Evolutionary conservation across 2,113 vertebrate genomes (phyloP), one percentile per base, ranked within the genome.

Genomic region (Datnioides undecimradiatus): DNA sequence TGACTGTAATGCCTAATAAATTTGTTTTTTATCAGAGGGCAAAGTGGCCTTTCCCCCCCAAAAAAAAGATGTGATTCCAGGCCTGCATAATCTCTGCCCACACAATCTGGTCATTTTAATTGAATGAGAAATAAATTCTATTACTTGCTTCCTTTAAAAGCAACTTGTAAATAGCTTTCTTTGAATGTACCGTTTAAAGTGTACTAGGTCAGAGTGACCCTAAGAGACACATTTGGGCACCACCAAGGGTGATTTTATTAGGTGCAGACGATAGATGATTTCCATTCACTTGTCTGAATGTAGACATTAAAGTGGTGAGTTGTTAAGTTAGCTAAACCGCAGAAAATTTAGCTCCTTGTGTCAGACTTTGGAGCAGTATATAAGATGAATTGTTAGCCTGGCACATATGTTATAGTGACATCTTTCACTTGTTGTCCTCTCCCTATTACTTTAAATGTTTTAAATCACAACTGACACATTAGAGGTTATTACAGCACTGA

Each of bases 311-410:
- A 45, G 33, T 2, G 2, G 34, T 65, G 48, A 76, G 34, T 73
- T 36, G 46, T 68, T 70, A 45, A 59, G 45, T 82, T 72, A 72
- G 36, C 51, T 80, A 73, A 59, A 6, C 36, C 45, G 27, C 36
- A 67, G 62, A 81, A 83, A 82, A 54, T 45, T 5, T 6, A n/a
- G 29, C 27, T 51, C 25, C 36, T 76, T 68, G 38, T 67, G 66
- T 82, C 55, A 73, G 46, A 76, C 25, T 60, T 80, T 60, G 76
- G 75, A 51, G 65, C 7, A 10, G n/a, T 11, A n/a, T 41, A 34
- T 48, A 67, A 52, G 6, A 43, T 55, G 48, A 80, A 49, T 62
- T 79, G 66, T 80, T 86, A 80, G 69, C 66, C 62, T 89, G 76
- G 72, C 59, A 31, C 52, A 8, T 60, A 71, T 60, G 33, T 48